These are phyloP conservation scores for Cancer borealis DNA, from an alignment of 2,888 invertebrate species.

Conservation along the genomic window DNA sequence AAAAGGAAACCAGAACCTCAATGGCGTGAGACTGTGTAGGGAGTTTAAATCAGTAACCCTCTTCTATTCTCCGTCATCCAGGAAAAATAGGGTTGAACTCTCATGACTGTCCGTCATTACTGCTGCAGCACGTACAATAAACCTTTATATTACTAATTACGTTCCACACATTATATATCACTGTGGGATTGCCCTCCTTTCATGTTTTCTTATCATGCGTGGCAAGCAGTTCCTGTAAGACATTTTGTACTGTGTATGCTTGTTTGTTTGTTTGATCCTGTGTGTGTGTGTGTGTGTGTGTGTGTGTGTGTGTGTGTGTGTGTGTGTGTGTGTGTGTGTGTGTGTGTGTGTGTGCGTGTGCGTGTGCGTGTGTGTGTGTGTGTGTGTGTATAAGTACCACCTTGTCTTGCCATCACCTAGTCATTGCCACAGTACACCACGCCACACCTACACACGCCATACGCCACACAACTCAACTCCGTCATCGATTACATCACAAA, in stretches of 20 bases:
- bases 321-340: no score
- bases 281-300: neutral
- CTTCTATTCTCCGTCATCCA: neutral
- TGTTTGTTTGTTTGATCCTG: neutral
- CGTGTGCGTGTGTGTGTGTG: neutral
- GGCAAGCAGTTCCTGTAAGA: neutral
- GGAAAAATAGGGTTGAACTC: neutral
- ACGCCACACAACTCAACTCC: neutral
- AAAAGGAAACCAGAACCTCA: neutral
- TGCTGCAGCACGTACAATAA: slow-evolving; percentile 17
- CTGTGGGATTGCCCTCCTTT: slow-evolving; percentile 24
- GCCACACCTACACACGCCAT: neutral
- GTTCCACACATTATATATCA: slow-evolving; percentile 34
- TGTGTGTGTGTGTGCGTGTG: no score
- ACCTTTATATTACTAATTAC: slow-evolving; percentile 37
- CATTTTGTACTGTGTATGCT: slow-evolving; percentile 21
- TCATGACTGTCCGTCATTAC: slow-evolving; percentile 6
- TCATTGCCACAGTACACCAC: slow-evolving; percentile 23
- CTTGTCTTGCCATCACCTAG: neutral
- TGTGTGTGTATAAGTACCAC: no score
- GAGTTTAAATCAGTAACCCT: neutral
- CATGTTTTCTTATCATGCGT: slow-evolving; percentile 1
- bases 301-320: neutral
- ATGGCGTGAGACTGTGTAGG: neutral
- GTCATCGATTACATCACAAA: neutral